These are phyloP conservation scores for Lysiphlebus fabarum DNA, from an alignment of 1,140 invertebrate genomes.

Conservation along the genomic window DNA sequence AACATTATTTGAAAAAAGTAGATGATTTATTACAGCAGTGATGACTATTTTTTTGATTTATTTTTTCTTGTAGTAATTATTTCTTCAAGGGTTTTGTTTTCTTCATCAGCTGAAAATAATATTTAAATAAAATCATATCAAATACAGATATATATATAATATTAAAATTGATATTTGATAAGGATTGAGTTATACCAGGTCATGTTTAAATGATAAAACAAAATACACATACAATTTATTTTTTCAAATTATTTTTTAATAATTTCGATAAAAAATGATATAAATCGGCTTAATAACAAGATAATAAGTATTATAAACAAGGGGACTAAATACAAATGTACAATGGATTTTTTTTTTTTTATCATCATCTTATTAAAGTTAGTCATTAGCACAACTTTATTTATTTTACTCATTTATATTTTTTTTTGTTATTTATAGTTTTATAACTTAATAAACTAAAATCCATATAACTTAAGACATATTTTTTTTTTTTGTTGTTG, in stretches of 20 bases:
- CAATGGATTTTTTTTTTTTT: slow-evolving; percentile 39
- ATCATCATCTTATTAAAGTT: slow-evolving; percentile 36
- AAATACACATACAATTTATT: slow-evolving; percentile 28
- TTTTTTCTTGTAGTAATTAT: no score
- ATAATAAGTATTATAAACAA: slow-evolving; percentile 58
- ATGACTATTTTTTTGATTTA: no score
- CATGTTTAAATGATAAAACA: slow-evolving; percentile 8
- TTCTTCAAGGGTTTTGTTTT: no score
- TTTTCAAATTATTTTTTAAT: slow-evolving; percentile 58
- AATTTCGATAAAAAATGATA: slow-evolving; percentile 58
- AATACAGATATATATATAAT: no score
- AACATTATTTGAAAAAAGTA: no score
- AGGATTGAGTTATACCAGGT: background rate
- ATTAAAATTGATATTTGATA: no score
- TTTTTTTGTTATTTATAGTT: slow-evolving; percentile 41
- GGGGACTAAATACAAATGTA: slow-evolving; percentile 57
- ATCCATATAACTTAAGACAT: slow-evolving; percentile 45
- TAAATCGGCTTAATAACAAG: slow-evolving; percentile 58
- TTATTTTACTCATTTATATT: slow-evolving; percentile 47
- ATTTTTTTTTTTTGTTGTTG: slow-evolving; percentile 36
- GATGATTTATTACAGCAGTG: no score
- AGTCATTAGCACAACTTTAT: slow-evolving; percentile 48
- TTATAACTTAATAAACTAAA: slow-evolving; percentile 46
- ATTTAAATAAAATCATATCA: no score
- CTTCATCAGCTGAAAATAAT: no score